A percentile compares a stretch with the other conserved stretches of the same genome.
Conservation (phyloP, 2,113 vertebrate genomes). For the Nycticryphes semicollaris region DNA sequence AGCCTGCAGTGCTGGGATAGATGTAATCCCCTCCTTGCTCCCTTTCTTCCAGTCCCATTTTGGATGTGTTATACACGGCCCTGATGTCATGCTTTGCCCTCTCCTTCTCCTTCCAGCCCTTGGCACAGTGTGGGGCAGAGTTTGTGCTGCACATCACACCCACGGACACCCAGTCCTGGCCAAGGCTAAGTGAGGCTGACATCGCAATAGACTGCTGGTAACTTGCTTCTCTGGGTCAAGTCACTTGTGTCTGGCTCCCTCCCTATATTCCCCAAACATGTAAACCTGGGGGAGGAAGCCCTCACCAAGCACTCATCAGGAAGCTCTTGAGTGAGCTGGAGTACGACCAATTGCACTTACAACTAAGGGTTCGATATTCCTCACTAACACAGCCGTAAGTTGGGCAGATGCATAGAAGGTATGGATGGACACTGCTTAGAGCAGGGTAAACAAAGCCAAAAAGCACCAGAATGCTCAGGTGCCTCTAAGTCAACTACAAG, state of each 20-base stretch:
- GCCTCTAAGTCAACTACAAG: neutral
- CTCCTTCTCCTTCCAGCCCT: neutral
- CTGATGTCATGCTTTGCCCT: neutral
- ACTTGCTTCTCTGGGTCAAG: neutral
- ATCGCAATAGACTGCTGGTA: neutral
- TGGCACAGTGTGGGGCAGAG: neutral
- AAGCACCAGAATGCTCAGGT: neutral
- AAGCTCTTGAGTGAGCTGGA: neutral
- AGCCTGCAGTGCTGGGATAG: neutral
- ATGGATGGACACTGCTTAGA: neutral
- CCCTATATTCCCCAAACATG: accelerated
- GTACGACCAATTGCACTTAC: neutral
- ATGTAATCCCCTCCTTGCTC: neutral
- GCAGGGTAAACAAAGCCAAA: neutral
- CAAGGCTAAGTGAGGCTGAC: neutral
- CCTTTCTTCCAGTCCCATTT: neutral
- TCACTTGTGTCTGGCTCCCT: neutral
- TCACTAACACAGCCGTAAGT: neutral
- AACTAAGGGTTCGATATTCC: neutral
- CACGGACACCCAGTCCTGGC: neutral
- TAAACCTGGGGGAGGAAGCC: neutral
- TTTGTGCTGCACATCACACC: accelerated
- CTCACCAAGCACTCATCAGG: neutral
- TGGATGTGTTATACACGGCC: neutral
- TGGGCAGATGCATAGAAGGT: neutral